A percentile compares a stretch with the other conserved stretches of the same genome.
phyloP scores from a whole-genome alignment of 2,113 vertebrate genomes.

The Neopipo cinnamomea region DNA sequence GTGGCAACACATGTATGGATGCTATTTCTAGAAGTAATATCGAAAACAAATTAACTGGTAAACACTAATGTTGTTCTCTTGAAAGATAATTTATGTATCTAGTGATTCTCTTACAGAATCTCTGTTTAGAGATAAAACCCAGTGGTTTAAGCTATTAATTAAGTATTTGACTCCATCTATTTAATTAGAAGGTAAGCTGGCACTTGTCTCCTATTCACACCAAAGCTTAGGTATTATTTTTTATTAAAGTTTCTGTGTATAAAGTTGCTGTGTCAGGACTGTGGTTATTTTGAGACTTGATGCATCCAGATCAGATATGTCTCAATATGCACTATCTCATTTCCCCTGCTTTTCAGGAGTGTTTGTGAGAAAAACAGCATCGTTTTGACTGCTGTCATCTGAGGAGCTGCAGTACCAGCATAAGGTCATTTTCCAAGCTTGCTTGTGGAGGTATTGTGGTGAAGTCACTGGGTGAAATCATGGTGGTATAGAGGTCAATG shows the following conservation, averaged over 20 bases:
- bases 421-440: neutral
- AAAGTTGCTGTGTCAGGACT: neutral
- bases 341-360: neutral
- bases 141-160: neutral
- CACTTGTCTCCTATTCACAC: neutral
- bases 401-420: neutral
- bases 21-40: neutral
- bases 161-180: neutral
- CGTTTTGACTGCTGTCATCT: neutral
- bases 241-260: neutral
- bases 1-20: neutral
- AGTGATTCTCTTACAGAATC: neutral
- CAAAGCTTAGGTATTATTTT: neutral
- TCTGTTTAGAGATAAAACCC: neutral
- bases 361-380: neutral
- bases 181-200: neutral
- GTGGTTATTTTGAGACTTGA: neutral
- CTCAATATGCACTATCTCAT: neutral
- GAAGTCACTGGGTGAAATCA: neutral
- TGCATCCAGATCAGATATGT: neutral
- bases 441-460: neutral
- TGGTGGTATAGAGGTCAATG: neutral
- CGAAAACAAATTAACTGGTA: neutral
- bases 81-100: neutral
- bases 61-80: neutral